A percentile compares a stretch with the other conserved stretches of the same genome.
These are phyloP conservation scores for Tenthredo mesomela DNA, from an alignment of 2,888 invertebrate genomes.

Conservation along the genomic window DNA sequence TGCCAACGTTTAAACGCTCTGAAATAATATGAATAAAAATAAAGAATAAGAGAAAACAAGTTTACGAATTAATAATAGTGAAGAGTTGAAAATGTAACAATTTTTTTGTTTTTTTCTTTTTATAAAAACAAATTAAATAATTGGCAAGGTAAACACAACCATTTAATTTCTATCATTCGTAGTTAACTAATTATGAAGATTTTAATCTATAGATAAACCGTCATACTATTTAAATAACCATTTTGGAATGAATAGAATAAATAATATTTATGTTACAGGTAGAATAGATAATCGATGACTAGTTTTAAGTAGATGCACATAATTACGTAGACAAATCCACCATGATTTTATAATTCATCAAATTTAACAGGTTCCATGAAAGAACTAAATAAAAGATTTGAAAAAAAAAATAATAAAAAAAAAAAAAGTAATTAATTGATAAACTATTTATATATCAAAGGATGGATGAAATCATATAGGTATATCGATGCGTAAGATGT, in stretches of 20 bases:
- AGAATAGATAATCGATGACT: slow-evolving; percentile 50
- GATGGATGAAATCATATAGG: neutral
- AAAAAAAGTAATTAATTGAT: neutral
- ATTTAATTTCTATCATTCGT: slow-evolving; percentile 34
- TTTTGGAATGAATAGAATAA: slow-evolving; percentile 67
- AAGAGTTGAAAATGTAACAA: slow-evolving; percentile 12
- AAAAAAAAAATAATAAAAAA: neutral
- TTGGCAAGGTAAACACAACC: slow-evolving; percentile 40
- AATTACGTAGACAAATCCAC: neutral
- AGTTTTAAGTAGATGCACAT: slow-evolving; percentile 38
- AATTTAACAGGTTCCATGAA: neutral
- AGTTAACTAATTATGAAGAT: slow-evolving; percentile 35
- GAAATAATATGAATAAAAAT: slow-evolving; percentile 1
- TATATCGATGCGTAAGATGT: neutral
- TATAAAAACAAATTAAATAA: slow-evolving; percentile 12
- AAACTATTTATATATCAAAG: neutral
- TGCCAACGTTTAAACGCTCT: neutral
- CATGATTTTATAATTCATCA: slow-evolving; percentile 16
- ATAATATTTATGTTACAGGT: slow-evolving; percentile 57
- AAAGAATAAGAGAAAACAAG: neutral
- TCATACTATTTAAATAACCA: slow-evolving; percentile 54
- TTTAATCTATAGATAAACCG: slow-evolving; percentile 33
- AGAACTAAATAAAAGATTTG: neutral
- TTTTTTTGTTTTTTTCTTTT: no score
- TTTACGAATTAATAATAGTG: neutral